Conservation (phyloP, 2,797 vertebrate species). For the Bradypodion pumilum region DNA sequence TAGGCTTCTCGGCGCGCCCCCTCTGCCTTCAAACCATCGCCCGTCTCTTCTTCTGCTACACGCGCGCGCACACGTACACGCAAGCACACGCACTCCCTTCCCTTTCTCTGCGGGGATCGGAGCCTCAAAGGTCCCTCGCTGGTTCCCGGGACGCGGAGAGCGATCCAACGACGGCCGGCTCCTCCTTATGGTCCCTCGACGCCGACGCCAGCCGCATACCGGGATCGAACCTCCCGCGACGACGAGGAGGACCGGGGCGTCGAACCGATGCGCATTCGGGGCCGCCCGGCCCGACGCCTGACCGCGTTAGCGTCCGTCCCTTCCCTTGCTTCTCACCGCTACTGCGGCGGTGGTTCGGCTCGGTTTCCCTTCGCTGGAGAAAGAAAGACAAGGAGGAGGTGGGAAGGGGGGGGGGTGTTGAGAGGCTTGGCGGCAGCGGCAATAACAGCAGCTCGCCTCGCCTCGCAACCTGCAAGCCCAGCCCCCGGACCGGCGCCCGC, state of each 20-base stretch:
- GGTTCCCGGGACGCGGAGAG: constrained; percentile 35
- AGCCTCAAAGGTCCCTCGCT: neutral
- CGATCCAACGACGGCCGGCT: neutral
- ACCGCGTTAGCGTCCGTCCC: neutral
- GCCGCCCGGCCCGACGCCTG: constrained; percentile 23
- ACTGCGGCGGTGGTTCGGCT: neutral
- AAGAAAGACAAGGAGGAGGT: no score
- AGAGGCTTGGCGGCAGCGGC: neutral
- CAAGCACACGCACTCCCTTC: no score
- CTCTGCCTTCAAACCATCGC: neutral
- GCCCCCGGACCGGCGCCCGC: neutral
- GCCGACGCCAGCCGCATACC: constrained; percentile 36
- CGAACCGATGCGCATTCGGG: neutral
- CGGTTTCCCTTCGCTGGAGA: neutral
- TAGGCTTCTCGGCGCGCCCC: constrained; percentile 58
- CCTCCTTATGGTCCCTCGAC: constrained; percentile 25
- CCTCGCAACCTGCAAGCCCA: neutral
- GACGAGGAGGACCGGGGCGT: constrained; percentile 14
- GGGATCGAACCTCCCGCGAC: constrained; percentile 41
- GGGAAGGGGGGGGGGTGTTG: neutral
- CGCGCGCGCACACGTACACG: no score
- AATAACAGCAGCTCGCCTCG: neutral
- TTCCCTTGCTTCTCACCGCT: neutral
- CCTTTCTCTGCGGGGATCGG: neutral
- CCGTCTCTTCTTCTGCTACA: constrained; percentile 7